phyloP scores from a whole-genome alignment of 64 coral and sea anemone species.

The Actinia equina region DNA sequence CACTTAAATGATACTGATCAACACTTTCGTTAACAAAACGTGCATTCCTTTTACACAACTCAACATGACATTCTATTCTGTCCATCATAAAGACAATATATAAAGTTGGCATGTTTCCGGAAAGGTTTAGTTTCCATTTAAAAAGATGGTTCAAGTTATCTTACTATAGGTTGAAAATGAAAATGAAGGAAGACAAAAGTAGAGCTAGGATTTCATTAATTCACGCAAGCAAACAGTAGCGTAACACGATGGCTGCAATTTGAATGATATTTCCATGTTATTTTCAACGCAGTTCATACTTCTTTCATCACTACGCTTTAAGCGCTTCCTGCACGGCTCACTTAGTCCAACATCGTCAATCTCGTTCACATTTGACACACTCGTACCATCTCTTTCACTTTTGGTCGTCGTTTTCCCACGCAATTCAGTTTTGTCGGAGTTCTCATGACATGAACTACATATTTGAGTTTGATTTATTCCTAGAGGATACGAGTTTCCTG shows the following conservation, averaged over 20 bases:
- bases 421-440: neutral
- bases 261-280: slow-evolving; percentile 66
- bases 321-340: neutral
- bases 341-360: neutral
- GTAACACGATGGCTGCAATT: slow-evolving; percentile 67
- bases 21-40: no score
- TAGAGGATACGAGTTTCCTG: neutral
- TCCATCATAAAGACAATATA: no score
- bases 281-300: neutral
- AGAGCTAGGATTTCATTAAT: slow-evolving; percentile 65
- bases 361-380: neutral
- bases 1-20: no score
- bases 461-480: neutral
- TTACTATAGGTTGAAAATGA: no score
- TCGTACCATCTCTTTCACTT: neutral
- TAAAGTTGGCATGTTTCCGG: no score
- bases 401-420: neutral
- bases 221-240: slow-evolving; percentile 77
- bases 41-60: no score
- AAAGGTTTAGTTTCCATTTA: no score
- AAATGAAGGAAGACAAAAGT: neutral
- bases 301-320: neutral
- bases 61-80: no score
- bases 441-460: neutral
- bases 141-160: no score